These are phyloP conservation scores for Andricus curvator DNA, from an alignment of 2,888 invertebrate species.

Conservation along the genomic window DNA sequence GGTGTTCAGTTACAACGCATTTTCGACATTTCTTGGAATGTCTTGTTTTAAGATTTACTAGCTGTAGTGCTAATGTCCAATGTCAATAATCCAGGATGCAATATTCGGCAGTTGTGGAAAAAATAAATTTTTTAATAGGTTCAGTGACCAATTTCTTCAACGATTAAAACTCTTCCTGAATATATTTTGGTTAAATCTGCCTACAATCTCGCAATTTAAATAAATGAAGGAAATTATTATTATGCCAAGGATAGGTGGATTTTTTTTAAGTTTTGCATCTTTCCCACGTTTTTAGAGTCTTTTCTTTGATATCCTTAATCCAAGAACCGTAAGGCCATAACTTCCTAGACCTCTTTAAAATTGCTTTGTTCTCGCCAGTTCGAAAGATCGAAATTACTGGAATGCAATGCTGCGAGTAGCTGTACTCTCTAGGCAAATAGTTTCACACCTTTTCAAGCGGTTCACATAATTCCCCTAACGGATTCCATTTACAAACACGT, in stretches of 20 bases:
- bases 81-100: constrained; percentile 7
- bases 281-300: not conserved
- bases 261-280: not conserved
- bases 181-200: not conserved
- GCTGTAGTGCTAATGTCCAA: not conserved
- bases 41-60: not conserved
- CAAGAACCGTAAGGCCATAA: not conserved
- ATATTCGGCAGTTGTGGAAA: not conserved
- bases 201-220: not conserved
- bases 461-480: not conserved
- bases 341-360: constrained; percentile 10
- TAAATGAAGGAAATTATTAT: not conserved
- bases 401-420: constrained; percentile 1
- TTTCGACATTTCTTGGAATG: not conserved
- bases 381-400: not conserved
- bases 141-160: not conserved
- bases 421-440: constrained; percentile 6
- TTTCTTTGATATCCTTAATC: not conserved
- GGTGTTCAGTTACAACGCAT: constrained; percentile 5
- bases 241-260: not conserved
- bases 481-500: not conserved
- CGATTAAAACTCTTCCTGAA: not conserved
- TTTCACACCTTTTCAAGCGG: not conserved
- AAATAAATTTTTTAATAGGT: constrained; percentile 2
- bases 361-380: constrained; percentile 4